Evolutionary conservation across 2,113 vertebrate species (phyloP), one percentile per base, ranked within the genome.

Genomic region (Recurvirostra avosetta): DNA sequence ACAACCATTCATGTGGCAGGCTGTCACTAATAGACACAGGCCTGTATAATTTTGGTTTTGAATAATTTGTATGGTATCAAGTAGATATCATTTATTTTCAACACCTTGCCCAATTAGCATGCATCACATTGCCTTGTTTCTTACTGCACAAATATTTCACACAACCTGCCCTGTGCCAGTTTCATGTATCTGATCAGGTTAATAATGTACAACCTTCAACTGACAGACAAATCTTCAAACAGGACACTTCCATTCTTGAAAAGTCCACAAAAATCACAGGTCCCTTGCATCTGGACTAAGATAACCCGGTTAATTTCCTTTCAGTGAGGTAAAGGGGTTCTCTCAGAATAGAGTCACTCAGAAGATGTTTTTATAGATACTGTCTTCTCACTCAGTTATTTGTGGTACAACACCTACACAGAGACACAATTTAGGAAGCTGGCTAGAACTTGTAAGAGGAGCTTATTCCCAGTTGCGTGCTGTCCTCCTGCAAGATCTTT

Each of bases 241-340:
- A 70, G 63, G 21, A 94, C 59, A 38, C 32, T 59, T 81, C 80
- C 88, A 89, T 92, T 96, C 97, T 95, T 94, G 62, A 95, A 92
- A 97, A 85, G 78, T 84, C 66, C 94, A 55, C 19, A 50, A 76
- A 85, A 86, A 75, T 38, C 85, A 66, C 14, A 11, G 20, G 12
- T 30, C 12, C 26, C 50, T 96, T 94, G 90, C 26, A 79, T 34
- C n/a, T 70, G 65, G 94, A 94, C 26, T 27, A 71, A 92, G 32
- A 78, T 38, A 73, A 84, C 2, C 1, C 58, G 13, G 15, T 40
- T 82, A n/a, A 66, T 65, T 89, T 75, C 38, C n/a, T 72, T 91
- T 91, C 62, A 61, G 27, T 76, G 25, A 94, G 30, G 56, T 58
- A 95, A 92, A 91, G 4, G 2, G 45, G 22, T 15, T 50, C 26